Evolutionary conservation across 2,113 vertebrate species (phyloP).

Genomic region (Bucco capensis): DNA sequence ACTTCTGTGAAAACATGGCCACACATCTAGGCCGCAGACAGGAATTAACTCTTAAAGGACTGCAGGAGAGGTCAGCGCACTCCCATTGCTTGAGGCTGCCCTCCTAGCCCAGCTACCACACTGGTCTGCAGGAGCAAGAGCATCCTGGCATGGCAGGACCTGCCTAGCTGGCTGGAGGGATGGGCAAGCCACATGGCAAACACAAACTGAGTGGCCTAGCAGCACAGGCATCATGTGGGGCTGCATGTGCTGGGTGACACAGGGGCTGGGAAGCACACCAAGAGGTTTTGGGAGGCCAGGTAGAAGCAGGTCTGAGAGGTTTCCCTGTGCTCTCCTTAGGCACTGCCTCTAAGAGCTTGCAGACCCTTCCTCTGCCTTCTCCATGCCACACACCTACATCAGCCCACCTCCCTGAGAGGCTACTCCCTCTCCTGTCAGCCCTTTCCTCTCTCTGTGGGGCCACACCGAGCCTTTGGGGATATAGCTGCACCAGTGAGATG

Average conservation of each 20-base stretch:
- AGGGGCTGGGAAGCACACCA: background rate
- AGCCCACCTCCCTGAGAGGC: background rate
- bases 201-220: accelerated
- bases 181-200: background rate
- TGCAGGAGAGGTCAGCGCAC: accelerated
- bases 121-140: background rate
- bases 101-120: background rate
- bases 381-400: background rate
- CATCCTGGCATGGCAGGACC: accelerated
- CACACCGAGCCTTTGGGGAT: background rate
- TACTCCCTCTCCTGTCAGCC: background rate
- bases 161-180: background rate
- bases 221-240: accelerated
- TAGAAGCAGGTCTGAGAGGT: background rate
- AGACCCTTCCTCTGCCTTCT: background rate
- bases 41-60: background rate
- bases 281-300: background rate
- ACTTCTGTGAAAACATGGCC: background rate
- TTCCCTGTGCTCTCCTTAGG: background rate
- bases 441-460: background rate
- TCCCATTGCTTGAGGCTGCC: background rate
- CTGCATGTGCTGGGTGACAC: accelerated
- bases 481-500: background rate
- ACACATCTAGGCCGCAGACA: background rate
- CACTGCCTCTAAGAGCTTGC: background rate